Evolutionary conservation across 2,888 invertebrate genomes (phyloP), one percentile per base, ranked within the genome.

Genomic region (Branchellion lobata): DNA sequence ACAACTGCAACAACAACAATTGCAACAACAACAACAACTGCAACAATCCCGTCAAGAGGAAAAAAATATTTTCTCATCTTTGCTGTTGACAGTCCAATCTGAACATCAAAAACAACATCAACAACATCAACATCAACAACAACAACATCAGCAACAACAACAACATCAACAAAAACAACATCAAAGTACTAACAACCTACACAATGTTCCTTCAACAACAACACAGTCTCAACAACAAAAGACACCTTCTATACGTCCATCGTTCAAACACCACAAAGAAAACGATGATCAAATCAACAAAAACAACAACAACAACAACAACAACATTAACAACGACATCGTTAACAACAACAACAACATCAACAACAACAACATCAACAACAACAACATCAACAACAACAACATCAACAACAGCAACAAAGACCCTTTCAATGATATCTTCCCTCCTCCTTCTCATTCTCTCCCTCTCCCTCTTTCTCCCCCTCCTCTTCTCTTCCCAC

Each of bases 381-480:
- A 14, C 5, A 40, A 14, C n/a, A n/a, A n/a, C n/a, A n/a, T n/a
- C n/a, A n/a, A 24, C 40, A 40, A 40, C 40, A 40, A 40, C 40
- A 40, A 40, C 29, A 73, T n/a, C 51, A 31, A 29, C 71, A 33
- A 31, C 71, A 71, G n/a, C 34, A 75, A 53, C 75, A 36, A 31
- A 27, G 31, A 36, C 40, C 40, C 40, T 8, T 40, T 5, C 40
- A n/a, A n/a, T n/a, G n/a, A n/a, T n/a, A n/a, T n/a, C n/a, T n/a
- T n/a, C n/a, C n/a, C n/a, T n/a, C n/a, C n/a, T n/a, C n/a, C n/a
- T n/a, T n/a, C n/a, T n/a, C n/a, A n/a, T n/a, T n/a, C n/a, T n/a
- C n/a, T n/a, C n/a, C n/a, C n/a, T n/a, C n/a, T n/a, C n/a, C n/a
- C n/a, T n/a, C n/a, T n/a, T n/a, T n/a, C n/a, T n/a, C n/a, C n/a